Conservation (phyloP, 2,888 invertebrate genomes). For the Lottia scabra region DNA sequence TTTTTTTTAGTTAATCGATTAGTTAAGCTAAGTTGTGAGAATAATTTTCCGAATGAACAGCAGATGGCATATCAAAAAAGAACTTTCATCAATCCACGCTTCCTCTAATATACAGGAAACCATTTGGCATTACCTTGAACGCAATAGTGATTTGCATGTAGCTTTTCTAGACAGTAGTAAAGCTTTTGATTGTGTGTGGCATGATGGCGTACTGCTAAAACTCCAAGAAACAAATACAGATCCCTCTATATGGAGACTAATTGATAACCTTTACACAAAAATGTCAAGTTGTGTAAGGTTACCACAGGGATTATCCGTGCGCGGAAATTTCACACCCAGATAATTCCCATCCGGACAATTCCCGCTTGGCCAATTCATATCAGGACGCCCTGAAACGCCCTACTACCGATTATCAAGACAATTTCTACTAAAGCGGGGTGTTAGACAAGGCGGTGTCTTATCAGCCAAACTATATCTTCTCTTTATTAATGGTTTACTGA, state of each 20-base stretch:
- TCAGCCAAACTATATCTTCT: not conserved
- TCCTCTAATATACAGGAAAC: conserved; percentile 8
- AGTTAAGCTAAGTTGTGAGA: not conserved
- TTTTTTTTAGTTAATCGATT: not conserved
- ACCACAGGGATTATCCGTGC: not conserved
- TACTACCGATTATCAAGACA: too few species aligned
- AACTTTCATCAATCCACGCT: conserved; percentile 9
- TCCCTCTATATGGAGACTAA: not conserved
- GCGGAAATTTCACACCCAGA: too few species aligned
- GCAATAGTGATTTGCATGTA: not conserved
- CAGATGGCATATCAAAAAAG: conserved; percentile 23
- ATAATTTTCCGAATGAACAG: conserved; percentile 11
- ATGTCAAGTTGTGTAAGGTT: not conserved
- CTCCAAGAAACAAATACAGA: not conserved
- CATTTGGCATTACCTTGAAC: not conserved
- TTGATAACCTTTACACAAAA: not conserved
- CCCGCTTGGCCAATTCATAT: too few species aligned
- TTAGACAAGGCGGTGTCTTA: not conserved
- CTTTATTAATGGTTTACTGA: not conserved
- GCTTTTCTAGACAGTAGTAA: conserved; percentile 10
- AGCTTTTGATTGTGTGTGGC: conserved; percentile 11
- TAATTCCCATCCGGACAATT: too few species aligned
- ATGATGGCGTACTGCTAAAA: conserved; percentile 1
- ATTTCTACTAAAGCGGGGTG: not conserved
- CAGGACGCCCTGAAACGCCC: too few species aligned